phyloP scores from a whole-genome alignment of 1,140 invertebrate genomes.

The Heterodera carotae region DNA sequence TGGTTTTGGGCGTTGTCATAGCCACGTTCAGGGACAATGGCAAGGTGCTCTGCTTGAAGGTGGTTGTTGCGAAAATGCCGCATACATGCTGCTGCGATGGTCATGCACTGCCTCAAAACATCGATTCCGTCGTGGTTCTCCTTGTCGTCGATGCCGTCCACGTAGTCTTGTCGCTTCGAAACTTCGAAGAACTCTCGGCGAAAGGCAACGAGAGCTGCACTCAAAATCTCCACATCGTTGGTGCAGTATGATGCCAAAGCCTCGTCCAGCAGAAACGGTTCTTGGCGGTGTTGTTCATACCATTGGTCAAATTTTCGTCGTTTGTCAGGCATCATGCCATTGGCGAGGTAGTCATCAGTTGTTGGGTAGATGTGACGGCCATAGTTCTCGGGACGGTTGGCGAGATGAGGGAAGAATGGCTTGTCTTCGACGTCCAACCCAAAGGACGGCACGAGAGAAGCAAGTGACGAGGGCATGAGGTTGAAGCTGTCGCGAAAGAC shows the following conservation, averaged over 20 bases:
- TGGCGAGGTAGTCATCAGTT: background rate
- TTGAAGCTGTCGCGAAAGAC: background rate
- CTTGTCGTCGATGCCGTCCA: too few species aligned
- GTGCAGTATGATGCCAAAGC: too few species aligned
- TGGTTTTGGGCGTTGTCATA: slow-evolving; percentile 20
- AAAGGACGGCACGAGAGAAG: background rate
- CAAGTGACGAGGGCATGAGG: background rate
- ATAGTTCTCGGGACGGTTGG: background rate
- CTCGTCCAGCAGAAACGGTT: too few species aligned
- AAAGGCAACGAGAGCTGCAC: too few species aligned
- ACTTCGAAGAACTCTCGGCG: too few species aligned
- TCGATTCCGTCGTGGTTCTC: too few species aligned
- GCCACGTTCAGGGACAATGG: background rate
- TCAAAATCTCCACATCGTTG: too few species aligned
- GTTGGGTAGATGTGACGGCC: background rate
- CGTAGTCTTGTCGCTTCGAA: too few species aligned
- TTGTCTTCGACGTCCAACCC: background rate
- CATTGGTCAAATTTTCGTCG: background rate
- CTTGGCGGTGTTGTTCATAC: background rate
- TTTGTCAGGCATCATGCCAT: background rate
- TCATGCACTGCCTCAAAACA: too few species aligned
- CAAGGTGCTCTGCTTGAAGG: too few species aligned
- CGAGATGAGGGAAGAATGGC: background rate
- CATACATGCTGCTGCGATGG: too few species aligned
- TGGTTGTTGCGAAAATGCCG: too few species aligned